These are phyloP conservation scores for Pomacea maculata DNA, from an alignment of 1,140 invertebrate species.

Conservation along the genomic window DNA sequence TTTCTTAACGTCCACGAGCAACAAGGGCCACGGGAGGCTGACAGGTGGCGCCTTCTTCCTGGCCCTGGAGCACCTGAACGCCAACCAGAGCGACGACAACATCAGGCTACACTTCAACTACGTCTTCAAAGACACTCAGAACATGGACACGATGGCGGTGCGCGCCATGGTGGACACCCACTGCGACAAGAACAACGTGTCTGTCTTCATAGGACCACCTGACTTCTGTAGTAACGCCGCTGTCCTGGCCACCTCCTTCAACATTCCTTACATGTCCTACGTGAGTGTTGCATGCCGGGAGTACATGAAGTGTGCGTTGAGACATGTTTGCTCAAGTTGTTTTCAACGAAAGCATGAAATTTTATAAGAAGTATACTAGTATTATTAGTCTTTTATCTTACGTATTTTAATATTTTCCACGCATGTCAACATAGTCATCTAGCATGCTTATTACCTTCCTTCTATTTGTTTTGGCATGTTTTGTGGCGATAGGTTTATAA, in stretches of 20 bases:
- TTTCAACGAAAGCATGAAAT: too few relatives aligned
- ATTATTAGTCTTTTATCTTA: too few relatives aligned
- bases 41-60: constrained; percentile 84
- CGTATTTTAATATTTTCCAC: too few relatives aligned
- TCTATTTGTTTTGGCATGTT: too few relatives aligned
- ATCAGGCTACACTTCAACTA: constrained; percentile 34
- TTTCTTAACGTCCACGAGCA: constrained; percentile 26
- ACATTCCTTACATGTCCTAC: constrained; percentile 96
- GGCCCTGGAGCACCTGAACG: constrained; percentile 83
- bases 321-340: too few relatives aligned
- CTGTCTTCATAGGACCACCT: constrained; percentile 94
- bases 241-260: constrained; percentile 88
- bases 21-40: constrained; percentile 33
- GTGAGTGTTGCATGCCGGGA: constrained; percentile 71
- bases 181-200: constrained; percentile 74
- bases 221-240: constrained; percentile 91
- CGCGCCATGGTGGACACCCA: constrained; percentile 40
- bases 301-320: too few relatives aligned
- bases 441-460: too few relatives aligned
- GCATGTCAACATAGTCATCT: too few relatives aligned
- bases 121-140: constrained; percentile 89
- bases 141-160: constrained; percentile 76
- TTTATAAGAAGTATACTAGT: too few relatives aligned
- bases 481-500: too few relatives aligned
- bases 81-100: constrained; percentile 35